These are phyloP conservation scores for Oenanthe melanoleuca DNA, from an alignment of 2,113 vertebrate genomes.

Conservation along the genomic window DNA sequence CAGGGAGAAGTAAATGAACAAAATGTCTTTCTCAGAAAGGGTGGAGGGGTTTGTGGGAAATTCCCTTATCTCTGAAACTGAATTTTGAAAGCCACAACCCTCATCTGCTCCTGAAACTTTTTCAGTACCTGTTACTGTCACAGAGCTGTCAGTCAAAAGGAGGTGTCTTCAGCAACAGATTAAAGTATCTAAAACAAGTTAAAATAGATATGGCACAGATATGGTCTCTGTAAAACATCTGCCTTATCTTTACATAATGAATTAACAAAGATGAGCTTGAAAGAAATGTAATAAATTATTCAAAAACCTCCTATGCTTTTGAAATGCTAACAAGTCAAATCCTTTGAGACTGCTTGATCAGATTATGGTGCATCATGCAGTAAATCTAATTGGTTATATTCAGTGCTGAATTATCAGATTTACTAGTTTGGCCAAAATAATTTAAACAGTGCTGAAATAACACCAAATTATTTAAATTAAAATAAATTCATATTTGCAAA, in stretches of 20 bases:
- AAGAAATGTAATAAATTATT: conserved; percentile 64
- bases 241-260: conserved; percentile 41
- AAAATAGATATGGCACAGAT: not conserved
- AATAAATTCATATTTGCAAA: not conserved
- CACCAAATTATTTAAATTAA: not conserved
- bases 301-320: conserved; percentile 19
- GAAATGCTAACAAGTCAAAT: conserved; percentile 44
- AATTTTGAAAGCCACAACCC: not conserved
- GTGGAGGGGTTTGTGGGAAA: not conserved
- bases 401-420: conserved; percentile 7
- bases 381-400: conserved; percentile 4
- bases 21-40: not conserved
- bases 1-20: not conserved
- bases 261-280: conserved; percentile 44
- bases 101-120: not conserved
- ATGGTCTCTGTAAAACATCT: conserved; percentile 32
- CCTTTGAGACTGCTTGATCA: conserved; percentile 2
- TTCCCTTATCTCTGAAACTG: not conserved
- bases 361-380: not conserved
- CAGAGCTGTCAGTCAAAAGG: not conserved
- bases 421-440: conserved; percentile 14
- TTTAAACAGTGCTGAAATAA: not conserved
- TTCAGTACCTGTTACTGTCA: not conserved
- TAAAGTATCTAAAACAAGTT: not conserved
- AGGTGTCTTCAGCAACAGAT: not conserved